Evolutionary conservation across 2,113 vertebrate genomes (phyloP), one percentile per base, ranked within the genome.

Genomic region (Arothron firmamentum): DNA sequence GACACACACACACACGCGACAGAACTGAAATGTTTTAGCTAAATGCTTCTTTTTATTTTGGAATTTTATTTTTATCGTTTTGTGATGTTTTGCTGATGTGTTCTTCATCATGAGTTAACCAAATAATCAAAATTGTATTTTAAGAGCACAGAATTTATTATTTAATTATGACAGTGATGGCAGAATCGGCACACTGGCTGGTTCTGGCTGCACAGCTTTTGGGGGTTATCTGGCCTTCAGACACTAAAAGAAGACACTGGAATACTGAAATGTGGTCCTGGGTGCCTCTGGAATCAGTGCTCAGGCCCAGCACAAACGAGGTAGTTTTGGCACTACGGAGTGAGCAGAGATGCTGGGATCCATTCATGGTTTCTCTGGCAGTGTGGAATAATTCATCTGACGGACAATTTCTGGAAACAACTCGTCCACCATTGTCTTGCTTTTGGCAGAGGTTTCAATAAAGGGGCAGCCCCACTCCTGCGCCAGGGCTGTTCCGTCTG

Each of bases 361-460:
- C 83, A 74, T 79, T 72, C 71, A n/a, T n/a, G n/a, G 95, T 87
- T 99, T 98, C 75, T 98, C 96, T 3, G 97, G 95, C 88, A 97
- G 92, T 13, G 95, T 93, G 74, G 96, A 94, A 90, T 98, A 99
- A 92, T 98, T 99, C 97, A 99, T 99, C 93, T 99, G 96, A 84
- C 96, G 92, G 80, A 99, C 97, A 52, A 99, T 98, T 89, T 99
- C 97, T 17, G 97, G 96, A 67, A 99, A 99, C 86, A 99, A 93
- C 95, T 99, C 97, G 72, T 99, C 96, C 92, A 99, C 96, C 96
- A 98, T 98, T 11, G 94, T n/a, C n/a, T n/a, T n/a, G n/a, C n/a
- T n/a, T n/a, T n/a, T n/a, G n/a, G n/a, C n/a, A n/a, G n/a, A n/a
- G 0, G 97, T 98, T 86, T 99, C 97, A 78, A 99, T 98, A 83